Base-by-base conservation (phyloP, 2,797 vertebrate species). In the Pelochelys cantorii region DNA sequence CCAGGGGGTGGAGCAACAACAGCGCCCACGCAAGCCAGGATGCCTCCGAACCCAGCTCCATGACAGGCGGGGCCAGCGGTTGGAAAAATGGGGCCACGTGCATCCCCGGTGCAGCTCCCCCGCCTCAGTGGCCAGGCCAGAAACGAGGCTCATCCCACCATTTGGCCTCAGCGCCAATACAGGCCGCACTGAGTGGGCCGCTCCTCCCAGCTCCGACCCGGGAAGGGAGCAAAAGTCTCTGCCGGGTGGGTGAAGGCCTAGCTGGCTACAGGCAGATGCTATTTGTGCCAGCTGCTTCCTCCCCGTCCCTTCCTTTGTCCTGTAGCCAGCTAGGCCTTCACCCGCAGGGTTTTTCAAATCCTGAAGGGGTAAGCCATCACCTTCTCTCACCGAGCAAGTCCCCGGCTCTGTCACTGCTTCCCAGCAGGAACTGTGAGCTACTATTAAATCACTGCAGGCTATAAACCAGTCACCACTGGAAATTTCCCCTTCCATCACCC, bases 381-480 rank as follows among this genome's bases (percentile, higher is more conserved):
- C 75, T 60, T 56, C 57, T 7, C 84, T 87, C 11, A 42, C 0
- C 0, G 85, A 90, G 75, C 79, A 90, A 3, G 0, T 87, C 90
- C 84, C 59, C 48, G n/a, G 37, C 89, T 94, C 74, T 81, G 71
- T 94, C 90, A 87, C 83, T 84, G 87, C 83, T 97, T 95, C 92
- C 91, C 87, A 86, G 85, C 95, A 88, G 92, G 89, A 93, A 94
- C 87, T 79, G 92, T 87, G 53, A 82, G 74, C 90, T 95, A 79
- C 93, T 83, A 91, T 95, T 96, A 95, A 96, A 93, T 94, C 94
- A 95, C 89, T 94, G 88, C 79, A 84, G 89, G 88, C 95, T 92
- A 90, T 94, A 96, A 97, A 95, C 89, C 94, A 96, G 96, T 95
- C 96, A 93, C 68, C 57, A 81, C 88, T 81, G 95, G 95, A 96